Conservation (phyloP, 2,113 vertebrate genomes). For the Stigmatopora argus region DNA sequence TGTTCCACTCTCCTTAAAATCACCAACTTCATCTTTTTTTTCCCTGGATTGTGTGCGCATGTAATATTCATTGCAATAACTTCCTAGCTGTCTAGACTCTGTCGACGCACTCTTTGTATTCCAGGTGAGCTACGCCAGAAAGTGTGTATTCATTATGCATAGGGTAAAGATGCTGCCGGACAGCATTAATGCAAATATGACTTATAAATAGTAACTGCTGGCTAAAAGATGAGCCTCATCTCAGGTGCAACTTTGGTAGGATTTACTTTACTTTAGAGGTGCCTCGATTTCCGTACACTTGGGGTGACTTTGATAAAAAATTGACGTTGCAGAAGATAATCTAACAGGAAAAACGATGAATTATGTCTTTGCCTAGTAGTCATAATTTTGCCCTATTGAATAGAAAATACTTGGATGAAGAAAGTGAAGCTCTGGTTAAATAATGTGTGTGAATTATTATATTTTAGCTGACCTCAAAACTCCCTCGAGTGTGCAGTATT, state of each 20-base stretch:
- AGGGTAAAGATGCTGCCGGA: conserved; percentile 30
- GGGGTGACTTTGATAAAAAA: conserved; percentile 36
- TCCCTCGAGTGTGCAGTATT: conserved; percentile 16
- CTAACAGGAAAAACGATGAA: conserved; percentile 26
- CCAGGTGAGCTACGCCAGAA: neutral
- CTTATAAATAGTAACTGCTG: conserved; percentile 47
- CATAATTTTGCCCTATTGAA: conserved; percentile 29
- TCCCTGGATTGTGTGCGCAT: neutral
- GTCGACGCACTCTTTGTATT: conserved; percentile 1
- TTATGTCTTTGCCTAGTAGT: conserved; percentile 24
- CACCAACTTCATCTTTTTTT: neutral
- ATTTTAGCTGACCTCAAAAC: conserved; percentile 30
- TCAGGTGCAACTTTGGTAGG: conserved; percentile 24
- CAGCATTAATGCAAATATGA: conserved; percentile 49
- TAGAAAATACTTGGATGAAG: conserved; percentile 33
- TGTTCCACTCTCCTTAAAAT: neutral
- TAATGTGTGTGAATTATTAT: conserved; percentile 54
- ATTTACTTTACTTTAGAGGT: conserved; percentile 10
- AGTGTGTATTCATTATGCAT: conserved; percentile 42
- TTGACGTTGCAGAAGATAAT: conserved; percentile 19
- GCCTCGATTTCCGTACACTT: conserved; percentile 3
- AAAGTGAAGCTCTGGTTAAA: conserved; percentile 21
- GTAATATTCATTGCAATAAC: neutral
- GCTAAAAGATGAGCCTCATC: conserved; percentile 34
- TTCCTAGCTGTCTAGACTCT: neutral